Evolutionary conservation across 2,888 invertebrate species (phyloP), one percentile per base, ranked within the genome.

Genomic region (Meta bourneti): DNA sequence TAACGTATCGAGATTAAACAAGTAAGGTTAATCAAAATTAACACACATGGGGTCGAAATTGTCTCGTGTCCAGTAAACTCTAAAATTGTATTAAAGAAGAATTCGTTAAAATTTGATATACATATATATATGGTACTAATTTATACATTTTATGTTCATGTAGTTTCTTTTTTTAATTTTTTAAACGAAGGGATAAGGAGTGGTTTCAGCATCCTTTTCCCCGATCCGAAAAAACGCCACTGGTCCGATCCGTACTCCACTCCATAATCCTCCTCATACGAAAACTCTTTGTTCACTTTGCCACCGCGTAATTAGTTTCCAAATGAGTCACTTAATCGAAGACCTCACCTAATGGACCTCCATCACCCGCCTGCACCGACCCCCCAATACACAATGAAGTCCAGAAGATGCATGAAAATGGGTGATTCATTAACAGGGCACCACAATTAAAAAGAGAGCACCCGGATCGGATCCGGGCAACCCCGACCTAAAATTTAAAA

Each of bases 381-480:
- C 69, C 80, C 8, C 69, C 61, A 78, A 48, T 72, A 34, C 71
- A 34, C 82, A 82, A 82, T 82, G 71, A 82, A 69, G 48, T 51
- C 16, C 51, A 71, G 20, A 72, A 11, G 20, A 61, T 61, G 61
- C 52, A 70, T 11, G n/a, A 61, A 84, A 34, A 83, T 51, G 52
- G 78, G 70, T 78, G 89, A 89, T 89, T 89, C 89, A 89, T 90
- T 90, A 90, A 90, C 72, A 79, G 84, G 75, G 61, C 52, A n/a
- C 72, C 83, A 84, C 90, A 85, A 85, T 90, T 90, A 90, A 90
- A 84, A 85, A 61, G 16, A 61, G 13, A 61, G 20, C 51, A 7
- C 74, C 71, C 89, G 61, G 77, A 77, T 61, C 82, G 81, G 70
- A 34, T 83, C 85, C 74, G 82, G 82, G 48, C 54, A 34, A 34